Percentiles rank a stretch among this genome's conserved stretches.
Evolutionary conservation across 2,113 vertebrate genomes (phyloP).

Genomic region (Siphamia tubifer): DNA sequence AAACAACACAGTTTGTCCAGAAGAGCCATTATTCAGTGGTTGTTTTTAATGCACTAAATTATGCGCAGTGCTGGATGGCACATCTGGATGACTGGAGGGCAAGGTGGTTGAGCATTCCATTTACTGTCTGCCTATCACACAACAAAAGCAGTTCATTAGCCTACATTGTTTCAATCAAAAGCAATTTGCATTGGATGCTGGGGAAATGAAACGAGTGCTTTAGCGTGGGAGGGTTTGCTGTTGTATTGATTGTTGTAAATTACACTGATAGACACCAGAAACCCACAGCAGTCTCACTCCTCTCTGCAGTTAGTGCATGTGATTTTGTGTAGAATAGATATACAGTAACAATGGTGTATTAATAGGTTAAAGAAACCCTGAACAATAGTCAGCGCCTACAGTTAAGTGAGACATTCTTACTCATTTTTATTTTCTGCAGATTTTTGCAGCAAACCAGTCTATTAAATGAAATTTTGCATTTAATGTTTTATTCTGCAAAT

Average conservation of each 20-base stretch:
- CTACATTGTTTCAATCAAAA: conserved; percentile 67
- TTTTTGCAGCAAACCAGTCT: not conserved
- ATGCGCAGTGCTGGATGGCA: conserved; percentile 58
- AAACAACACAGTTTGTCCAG: conserved; percentile 6
- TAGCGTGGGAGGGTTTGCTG: conserved; percentile 36
- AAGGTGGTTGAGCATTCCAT: conserved; percentile 43
- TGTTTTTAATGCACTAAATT: conserved; percentile 47
- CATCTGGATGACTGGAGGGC: conserved; percentile 70
- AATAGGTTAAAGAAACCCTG: too few species aligned
- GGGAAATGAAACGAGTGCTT: conserved; percentile 42
- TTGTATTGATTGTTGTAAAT: conserved; percentile 56
- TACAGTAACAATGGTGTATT: not conserved
- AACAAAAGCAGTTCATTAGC: conserved; percentile 67
- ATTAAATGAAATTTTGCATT: not conserved
- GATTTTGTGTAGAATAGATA: not conserved
- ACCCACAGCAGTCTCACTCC: not conserved
- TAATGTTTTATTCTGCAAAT: conserved; percentile 5
- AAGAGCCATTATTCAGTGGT: conserved; percentile 7
- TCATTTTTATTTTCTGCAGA: not conserved
- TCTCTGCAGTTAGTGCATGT: not conserved
- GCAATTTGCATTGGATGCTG: conserved; percentile 50
- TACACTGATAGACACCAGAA: conserved; percentile 29
- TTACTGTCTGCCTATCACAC: conserved; percentile 20
- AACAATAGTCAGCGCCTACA: not conserved
- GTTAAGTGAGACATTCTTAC: not conserved